phyloP scores from a whole-genome alignment of 1,140 invertebrate genomes.

The Vanessa atalanta region DNA sequence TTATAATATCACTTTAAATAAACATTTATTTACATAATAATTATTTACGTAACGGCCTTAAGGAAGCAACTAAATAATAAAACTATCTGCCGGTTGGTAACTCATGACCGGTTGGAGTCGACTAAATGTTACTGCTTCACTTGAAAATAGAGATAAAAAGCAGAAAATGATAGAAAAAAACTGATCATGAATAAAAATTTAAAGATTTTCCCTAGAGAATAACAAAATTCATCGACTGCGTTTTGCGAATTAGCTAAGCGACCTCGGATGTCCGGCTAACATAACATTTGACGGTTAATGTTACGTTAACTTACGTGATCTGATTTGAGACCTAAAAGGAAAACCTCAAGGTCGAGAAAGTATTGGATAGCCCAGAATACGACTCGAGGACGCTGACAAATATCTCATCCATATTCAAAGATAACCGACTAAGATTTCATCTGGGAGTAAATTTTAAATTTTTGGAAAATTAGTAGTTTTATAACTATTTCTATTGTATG shows the following conservation, averaged over 20 bases:
- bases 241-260: not conserved
- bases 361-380: conserved; percentile 1
- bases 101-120: no score
- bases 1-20: no score
- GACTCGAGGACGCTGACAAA: not conserved
- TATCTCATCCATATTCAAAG: not conserved
- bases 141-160: not conserved
- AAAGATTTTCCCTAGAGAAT: conserved; percentile 6
- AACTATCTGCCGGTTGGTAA: no score
- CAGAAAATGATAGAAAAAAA: conserved; percentile 15
- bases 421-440: not conserved
- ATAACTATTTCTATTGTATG: no score
- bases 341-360: conserved; percentile 14
- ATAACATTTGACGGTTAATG: conserved; percentile 13
- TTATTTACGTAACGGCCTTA: no score
- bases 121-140: no score
- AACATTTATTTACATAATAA: no score
- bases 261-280: conserved; percentile 20
- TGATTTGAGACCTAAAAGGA: conserved; percentile 13
- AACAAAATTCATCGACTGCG: not conserved
- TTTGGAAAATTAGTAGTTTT: no score
- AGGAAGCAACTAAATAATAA: no score
- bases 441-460: no score
- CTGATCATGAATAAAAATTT: conserved; percentile 2
- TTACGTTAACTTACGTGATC: conserved; percentile 28